phyloP scores from a whole-genome alignment of 2,113 vertebrate species.

The Casuarius casuarius region DNA sequence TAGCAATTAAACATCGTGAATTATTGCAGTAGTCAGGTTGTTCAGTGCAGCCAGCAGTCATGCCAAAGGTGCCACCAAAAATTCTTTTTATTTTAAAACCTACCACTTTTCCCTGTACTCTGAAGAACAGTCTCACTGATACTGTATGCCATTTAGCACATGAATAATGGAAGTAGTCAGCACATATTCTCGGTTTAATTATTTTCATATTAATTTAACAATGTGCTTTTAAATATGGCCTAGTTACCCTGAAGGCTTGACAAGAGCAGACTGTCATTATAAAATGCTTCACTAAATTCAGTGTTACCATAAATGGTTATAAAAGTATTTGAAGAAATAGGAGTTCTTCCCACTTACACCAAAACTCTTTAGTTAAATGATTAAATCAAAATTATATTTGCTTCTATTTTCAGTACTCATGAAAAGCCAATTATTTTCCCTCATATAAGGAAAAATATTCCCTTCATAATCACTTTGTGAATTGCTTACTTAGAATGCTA shows the following conservation, averaged over 20 bases:
- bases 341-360: background rate
- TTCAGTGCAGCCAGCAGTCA: background rate
- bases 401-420: background rate
- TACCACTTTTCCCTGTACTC: background rate
- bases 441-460: background rate
- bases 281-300: background rate
- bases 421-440: background rate
- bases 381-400: background rate
- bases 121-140: background rate
- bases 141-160: background rate
- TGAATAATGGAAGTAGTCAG: background rate
- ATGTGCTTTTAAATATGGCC: background rate
- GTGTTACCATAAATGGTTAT: background rate
- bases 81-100: background rate
- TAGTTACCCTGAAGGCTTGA: background rate
- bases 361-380: background rate
- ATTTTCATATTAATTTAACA: background rate
- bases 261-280: background rate
- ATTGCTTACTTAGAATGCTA: background rate
- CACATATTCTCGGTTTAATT: background rate
- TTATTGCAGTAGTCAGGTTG: background rate
- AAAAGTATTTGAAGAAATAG: background rate
- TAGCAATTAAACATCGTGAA: background rate
- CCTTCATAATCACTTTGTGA: background rate
- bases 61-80: background rate